Conservation (phyloP, 2,797 vertebrate species). For the Pseudocheirus occidentalis region DNA sequence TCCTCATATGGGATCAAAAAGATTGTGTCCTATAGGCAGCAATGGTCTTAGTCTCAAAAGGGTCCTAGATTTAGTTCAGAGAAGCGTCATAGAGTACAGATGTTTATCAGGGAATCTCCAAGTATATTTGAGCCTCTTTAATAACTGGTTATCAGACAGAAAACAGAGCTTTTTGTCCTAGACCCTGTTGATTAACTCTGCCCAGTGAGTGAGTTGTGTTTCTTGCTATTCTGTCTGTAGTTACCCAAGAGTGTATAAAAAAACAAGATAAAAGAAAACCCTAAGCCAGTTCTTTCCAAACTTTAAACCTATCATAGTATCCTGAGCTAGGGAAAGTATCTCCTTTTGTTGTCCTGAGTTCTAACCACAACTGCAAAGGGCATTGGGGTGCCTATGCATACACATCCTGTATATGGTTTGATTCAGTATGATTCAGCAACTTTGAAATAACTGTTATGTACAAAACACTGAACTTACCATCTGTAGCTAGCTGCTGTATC, state of each 20-base stretch:
- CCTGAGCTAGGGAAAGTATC: background rate
- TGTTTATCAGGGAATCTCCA: conserved; percentile 65
- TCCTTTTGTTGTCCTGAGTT: background rate
- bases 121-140: conserved; percentile 62
- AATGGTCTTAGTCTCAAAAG: conserved; percentile 54
- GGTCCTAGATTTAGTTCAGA: conserved; percentile 61
- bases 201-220: conserved; percentile 45
- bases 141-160: conserved; percentile 67
- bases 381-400: background rate
- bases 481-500: background rate
- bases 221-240: conserved; percentile 48
- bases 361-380: background rate
- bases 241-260: conserved; percentile 47
- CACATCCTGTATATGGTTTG: background rate
- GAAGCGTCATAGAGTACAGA: conserved; percentile 59
- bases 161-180: conserved; percentile 61
- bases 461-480: background rate
- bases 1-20: conserved; percentile 50
- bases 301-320: conserved; percentile 13
- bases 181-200: conserved; percentile 38
- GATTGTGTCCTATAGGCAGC: conserved; percentile 59
- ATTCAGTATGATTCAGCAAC: background rate
- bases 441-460: background rate
- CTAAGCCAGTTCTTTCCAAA: conserved; percentile 53
- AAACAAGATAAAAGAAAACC: conserved; percentile 56